Evolutionary conservation across 2,888 invertebrate genomes (phyloP).

Genomic region (Phortica magna): DNA sequence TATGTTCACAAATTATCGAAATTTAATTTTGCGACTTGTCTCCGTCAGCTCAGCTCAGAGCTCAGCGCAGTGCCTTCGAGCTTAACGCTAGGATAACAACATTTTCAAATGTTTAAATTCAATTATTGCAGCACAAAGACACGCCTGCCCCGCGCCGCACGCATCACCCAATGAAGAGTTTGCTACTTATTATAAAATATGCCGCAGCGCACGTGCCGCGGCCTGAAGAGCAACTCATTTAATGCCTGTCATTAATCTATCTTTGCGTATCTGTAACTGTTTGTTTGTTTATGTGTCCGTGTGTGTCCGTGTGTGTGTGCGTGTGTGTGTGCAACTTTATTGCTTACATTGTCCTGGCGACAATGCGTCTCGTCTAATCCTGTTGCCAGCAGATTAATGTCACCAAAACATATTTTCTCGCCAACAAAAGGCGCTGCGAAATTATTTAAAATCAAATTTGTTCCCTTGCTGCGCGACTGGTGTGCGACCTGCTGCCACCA

Average conservation of each 20-base stretch:
- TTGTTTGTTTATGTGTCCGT: conserved; percentile 18
- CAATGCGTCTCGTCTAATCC: conserved; percentile 71
- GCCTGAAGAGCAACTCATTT: conserved; percentile 43
- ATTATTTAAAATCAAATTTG: conserved; percentile 73
- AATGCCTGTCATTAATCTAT: background rate
- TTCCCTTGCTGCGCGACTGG: conserved; percentile 7
- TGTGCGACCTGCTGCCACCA: conserved; percentile 21
- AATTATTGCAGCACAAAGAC: background rate
- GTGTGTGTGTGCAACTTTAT: conserved; percentile 32
- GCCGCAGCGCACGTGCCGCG: conserved; percentile 70
- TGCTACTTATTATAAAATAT: conserved; percentile 70
- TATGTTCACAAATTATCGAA: conserved; percentile 45
- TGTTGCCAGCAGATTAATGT: conserved; percentile 77
- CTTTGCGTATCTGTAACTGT: conserved; percentile 12
- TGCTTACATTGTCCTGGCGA: conserved; percentile 49
- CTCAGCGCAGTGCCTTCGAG: background rate
- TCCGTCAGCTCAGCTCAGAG: conserved; percentile 22
- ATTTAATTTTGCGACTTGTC: conserved; percentile 4
- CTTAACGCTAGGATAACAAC: conserved; percentile 56
- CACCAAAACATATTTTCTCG: conserved; percentile 77
- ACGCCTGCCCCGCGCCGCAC: background rate
- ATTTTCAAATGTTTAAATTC: conserved; percentile 65
- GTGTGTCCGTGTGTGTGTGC: conserved; percentile 26
- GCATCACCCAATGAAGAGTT: conserved; percentile 38
- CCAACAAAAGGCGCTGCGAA: conserved; percentile 44